phyloP scores from a whole-genome alignment of 2,113 vertebrate genomes.

The Parotia lawesii region DNA sequence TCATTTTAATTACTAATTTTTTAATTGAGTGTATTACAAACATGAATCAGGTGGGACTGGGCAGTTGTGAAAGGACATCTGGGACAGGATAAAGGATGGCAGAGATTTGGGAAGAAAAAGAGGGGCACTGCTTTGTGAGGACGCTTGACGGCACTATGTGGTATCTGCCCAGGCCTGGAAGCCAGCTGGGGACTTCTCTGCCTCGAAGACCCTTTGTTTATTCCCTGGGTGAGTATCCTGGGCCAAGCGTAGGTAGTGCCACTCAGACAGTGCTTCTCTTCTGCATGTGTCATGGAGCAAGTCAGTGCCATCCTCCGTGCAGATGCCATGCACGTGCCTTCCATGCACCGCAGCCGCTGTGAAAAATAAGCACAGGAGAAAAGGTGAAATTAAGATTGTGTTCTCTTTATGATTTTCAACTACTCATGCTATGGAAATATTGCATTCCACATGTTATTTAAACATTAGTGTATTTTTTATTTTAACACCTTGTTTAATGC shows the following conservation, averaged over 20 bases:
- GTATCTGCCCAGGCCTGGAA: not conserved
- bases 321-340: fast-evolving
- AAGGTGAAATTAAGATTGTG: not conserved
- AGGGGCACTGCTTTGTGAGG: not conserved
- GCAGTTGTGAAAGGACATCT: slow-evolving; percentile 40
- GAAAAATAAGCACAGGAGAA: not conserved
- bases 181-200: not conserved
- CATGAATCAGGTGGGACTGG: slow-evolving; percentile 22
- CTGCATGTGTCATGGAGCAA: not conserved
- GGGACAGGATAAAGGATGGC: slow-evolving; percentile 14
- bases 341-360: not conserved
- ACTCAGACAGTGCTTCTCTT: not conserved
- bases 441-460: not conserved
- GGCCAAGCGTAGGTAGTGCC: not conserved
- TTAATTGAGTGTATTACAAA: slow-evolving; percentile 30
- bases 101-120: slow-evolving; percentile 4
- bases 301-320: fast-evolving
- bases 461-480: not conserved
- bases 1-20: slow-evolving; percentile 59
- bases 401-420: not conserved
- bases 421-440: not conserved
- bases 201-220: fast-evolving
- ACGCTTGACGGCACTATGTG: fast-evolving
- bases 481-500: not conserved
- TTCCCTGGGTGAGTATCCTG: not conserved